phyloP scores from a whole-genome alignment of 2,113 vertebrate species.

The Isurus oxyrinchus region DNA sequence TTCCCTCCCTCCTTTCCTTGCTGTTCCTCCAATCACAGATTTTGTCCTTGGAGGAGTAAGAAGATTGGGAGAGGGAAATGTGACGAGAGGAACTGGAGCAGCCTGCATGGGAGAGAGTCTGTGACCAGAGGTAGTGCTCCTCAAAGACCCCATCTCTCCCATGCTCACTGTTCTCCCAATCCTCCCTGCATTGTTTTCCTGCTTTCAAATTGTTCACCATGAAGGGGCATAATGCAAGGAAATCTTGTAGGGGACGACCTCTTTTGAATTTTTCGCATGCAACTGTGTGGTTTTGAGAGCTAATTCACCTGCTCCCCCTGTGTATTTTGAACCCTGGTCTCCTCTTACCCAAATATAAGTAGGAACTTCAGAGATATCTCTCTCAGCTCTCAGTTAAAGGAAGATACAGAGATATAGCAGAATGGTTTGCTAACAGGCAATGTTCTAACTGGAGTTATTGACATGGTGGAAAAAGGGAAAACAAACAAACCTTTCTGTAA shows the following conservation, averaged over 20 bases:
- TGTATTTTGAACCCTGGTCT: not conserved
- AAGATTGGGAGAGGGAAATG: no score
- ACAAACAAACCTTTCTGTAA: constrained; percentile 51
- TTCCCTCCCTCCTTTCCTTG: no score
- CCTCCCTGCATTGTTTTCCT: no score
- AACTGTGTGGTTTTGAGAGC: no score
- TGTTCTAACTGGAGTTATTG: not conserved
- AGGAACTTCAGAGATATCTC: not conserved
- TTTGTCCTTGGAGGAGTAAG: no score
- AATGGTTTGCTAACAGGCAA: not conserved
- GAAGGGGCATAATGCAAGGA: not conserved
- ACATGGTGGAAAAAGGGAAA: not conserved
- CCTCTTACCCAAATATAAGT: not conserved
- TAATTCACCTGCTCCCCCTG: not conserved
- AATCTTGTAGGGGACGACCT: not conserved
- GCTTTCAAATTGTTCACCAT: no score
- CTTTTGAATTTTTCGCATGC: not conserved
- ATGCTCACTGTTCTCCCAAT: no score
- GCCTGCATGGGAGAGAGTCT: no score
- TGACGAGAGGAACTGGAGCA: no score
- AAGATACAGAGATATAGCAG: not conserved
- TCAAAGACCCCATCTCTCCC: no score
- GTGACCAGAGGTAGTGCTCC: no score
- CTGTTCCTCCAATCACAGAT: no score
- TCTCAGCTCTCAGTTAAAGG: not conserved